These are phyloP conservation scores for Standfussiana lucernea DNA, from an alignment of 2,888 invertebrate species.

Conservation along the genomic window DNA sequence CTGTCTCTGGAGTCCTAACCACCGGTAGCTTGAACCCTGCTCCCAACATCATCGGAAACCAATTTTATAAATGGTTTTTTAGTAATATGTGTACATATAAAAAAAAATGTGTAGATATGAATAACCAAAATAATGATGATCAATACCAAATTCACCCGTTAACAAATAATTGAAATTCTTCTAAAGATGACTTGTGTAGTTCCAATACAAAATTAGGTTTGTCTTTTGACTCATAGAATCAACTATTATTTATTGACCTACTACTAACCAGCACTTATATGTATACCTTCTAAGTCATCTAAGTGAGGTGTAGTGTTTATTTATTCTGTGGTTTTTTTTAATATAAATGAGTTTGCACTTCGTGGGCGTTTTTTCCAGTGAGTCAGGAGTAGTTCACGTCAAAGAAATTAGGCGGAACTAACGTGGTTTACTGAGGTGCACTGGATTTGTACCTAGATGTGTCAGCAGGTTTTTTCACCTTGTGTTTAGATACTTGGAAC, in stretches of 20 bases:
- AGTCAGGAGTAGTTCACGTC: conserved; percentile 69
- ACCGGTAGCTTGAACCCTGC: too few species aligned
- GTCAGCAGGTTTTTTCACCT: conserved; percentile 14
- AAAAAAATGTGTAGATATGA: too few species aligned
- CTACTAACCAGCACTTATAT: conserved; percentile 28
- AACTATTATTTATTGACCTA: conserved; percentile 48
- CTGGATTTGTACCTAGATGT: neutral
- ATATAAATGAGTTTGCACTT: conserved; percentile 57
- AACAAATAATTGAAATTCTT: neutral
- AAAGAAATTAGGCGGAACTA: conserved; percentile 68
- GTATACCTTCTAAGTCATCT: conserved; percentile 19
- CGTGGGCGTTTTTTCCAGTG: conserved; percentile 72
- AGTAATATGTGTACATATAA: too few species aligned
- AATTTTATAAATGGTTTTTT: too few species aligned
- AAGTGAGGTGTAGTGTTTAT: conserved; percentile 36
- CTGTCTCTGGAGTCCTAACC: too few species aligned
- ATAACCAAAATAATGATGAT: too few species aligned
- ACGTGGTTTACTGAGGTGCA: conserved; percentile 2
- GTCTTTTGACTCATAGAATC: conserved; percentile 58
- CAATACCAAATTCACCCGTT: neutral
- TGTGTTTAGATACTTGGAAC: neutral
- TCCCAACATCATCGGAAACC: too few species aligned
- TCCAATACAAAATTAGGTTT: conserved; percentile 26
- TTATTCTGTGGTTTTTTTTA: conserved; percentile 62
- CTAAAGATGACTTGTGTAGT: conserved; percentile 13